Percentiles rank a stretch among this genome's conserved stretches.
Conservation (phyloP, 2,888 invertebrate genomes). For the Cancer borealis region DNA sequence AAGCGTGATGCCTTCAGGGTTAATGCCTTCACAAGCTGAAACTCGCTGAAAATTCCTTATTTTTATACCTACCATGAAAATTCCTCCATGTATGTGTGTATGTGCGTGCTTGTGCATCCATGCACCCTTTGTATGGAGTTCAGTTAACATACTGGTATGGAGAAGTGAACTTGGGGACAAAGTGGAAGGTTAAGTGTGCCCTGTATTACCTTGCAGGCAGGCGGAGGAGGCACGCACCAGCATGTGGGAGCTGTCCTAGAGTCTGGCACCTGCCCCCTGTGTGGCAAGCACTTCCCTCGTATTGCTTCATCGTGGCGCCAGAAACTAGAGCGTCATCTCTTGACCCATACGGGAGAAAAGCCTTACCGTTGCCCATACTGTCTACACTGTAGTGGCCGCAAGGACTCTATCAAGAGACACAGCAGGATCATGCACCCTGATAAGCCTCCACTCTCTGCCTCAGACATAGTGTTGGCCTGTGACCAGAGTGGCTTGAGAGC, state of each 20-base stretch:
- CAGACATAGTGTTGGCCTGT: conserved; percentile 63
- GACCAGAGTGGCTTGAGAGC: conserved; percentile 44
- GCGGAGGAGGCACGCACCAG: conserved; percentile 64
- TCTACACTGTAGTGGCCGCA: conserved; percentile 72
- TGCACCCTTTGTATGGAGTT: background rate
- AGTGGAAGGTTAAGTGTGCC: conserved; percentile 71
- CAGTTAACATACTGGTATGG: conserved; percentile 49
- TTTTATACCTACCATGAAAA: conserved; percentile 42
- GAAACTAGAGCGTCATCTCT: conserved; percentile 75
- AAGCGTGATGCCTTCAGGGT: conserved; percentile 54
- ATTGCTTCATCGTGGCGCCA: conserved; percentile 74
- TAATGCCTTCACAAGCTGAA: conserved; percentile 62
- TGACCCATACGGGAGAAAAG: conserved; percentile 74
- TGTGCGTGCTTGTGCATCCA: background rate
- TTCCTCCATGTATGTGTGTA: conserved; percentile 41
- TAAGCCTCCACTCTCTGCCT: conserved; percentile 66
- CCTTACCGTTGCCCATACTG: conserved; percentile 74
- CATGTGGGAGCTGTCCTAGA: conserved; percentile 65
- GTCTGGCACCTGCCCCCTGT: conserved; percentile 71
- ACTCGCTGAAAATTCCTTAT: conserved; percentile 59
- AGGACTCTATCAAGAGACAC: conserved; percentile 75
- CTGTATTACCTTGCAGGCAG: conserved; percentile 71
- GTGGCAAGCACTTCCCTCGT: conserved; percentile 73
- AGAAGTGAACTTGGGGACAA: conserved; percentile 54
- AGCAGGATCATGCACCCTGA: conserved; percentile 71